Conservation (phyloP, 2,797 vertebrate species). For the Morelia viridis region DNA sequence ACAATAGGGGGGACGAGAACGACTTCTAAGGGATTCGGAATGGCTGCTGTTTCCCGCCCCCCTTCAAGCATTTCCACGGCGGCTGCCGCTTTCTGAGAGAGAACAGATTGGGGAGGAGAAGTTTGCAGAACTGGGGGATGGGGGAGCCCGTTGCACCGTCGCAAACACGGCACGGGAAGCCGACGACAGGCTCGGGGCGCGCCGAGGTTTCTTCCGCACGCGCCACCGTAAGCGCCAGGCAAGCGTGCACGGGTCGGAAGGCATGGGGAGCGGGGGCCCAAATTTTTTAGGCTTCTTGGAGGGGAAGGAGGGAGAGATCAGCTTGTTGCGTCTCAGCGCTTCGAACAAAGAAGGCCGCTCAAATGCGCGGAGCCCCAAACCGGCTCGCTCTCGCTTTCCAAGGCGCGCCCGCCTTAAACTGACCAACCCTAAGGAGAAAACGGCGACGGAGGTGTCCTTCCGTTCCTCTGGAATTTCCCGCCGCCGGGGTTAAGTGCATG, state of each 20-base stretch:
- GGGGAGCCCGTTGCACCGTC: background rate
- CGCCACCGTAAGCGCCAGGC: background rate
- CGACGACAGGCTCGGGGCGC: background rate
- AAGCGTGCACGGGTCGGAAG: background rate
- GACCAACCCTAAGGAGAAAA: background rate
- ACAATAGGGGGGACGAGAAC: background rate
- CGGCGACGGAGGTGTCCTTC: background rate
- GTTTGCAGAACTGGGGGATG: background rate
- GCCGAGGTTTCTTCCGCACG: background rate
- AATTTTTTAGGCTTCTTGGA: background rate
- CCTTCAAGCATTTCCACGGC: background rate
- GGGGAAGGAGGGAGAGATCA: no score
- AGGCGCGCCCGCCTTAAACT: background rate
- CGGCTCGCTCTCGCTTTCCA: background rate
- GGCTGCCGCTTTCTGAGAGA: background rate
- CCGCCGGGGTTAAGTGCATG: slow-evolving; percentile 17
- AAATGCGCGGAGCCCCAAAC: background rate
- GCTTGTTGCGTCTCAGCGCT: background rate
- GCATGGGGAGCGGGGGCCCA: background rate
- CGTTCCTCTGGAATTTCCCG: background rate
- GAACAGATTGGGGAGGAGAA: background rate
- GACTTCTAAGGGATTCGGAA: background rate
- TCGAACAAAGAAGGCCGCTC: background rate
- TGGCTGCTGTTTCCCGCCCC: background rate
- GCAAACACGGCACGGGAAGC: background rate